phyloP scores from a whole-genome alignment of 2,888 invertebrate genomes.

The Trachelus troglodyta region DNA sequence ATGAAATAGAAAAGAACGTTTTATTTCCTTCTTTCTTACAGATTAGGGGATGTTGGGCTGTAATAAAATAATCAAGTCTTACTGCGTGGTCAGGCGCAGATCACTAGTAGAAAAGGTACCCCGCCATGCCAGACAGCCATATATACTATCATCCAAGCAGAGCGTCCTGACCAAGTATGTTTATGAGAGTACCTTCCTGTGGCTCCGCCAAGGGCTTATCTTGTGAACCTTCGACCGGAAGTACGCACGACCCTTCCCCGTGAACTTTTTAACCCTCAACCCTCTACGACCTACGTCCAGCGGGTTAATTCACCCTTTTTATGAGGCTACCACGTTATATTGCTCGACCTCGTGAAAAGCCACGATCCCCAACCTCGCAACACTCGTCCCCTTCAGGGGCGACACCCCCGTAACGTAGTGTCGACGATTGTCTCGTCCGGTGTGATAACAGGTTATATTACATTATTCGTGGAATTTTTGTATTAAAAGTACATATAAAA shows the following conservation, averaged over 20 bases:
- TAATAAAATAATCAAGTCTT: background rate
- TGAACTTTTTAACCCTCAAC: background rate
- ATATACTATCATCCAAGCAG: background rate
- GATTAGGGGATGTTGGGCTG: background rate
- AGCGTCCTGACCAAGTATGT: constrained; percentile 32
- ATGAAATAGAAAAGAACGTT: background rate
- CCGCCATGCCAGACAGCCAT: background rate
- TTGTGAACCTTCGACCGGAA: constrained; percentile 36
- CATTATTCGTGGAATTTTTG: background rate
- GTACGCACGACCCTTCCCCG: background rate
- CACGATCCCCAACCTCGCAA: background rate
- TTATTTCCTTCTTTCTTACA: background rate
- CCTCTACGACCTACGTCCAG: background rate
- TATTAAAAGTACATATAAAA: background rate
- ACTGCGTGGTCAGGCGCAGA: background rate
- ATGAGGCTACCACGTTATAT: background rate
- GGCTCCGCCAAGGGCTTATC: constrained; percentile 35
- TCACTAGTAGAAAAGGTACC: background rate
- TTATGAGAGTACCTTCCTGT: constrained; percentile 49
- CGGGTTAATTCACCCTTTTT: background rate
- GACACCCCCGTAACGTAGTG: background rate
- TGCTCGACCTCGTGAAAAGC: background rate
- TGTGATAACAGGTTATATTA: background rate
- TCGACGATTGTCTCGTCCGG: background rate
- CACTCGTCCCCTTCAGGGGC: background rate